Evolutionary conservation across 2,888 invertebrate genomes (phyloP).

Genomic region (Acanthosepion pharaonis): DNA sequence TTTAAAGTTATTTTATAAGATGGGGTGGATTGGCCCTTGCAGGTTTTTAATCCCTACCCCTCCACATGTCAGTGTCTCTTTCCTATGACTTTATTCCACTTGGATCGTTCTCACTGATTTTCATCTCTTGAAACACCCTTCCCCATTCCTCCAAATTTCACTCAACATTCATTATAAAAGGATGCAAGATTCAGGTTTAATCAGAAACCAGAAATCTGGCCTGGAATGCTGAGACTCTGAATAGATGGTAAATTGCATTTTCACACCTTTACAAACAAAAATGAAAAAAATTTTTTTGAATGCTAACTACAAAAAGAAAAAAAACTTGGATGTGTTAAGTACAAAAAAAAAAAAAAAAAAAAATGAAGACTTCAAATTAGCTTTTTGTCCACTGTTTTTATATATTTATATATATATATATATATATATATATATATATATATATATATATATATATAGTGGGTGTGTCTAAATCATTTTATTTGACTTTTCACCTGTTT

Average conservation of each 20-base stretch:
- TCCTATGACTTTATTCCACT: background rate
- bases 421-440: background rate
- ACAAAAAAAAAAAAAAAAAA: background rate
- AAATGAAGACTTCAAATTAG: background rate
- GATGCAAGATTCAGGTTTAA: background rate
- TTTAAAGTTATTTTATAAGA: background rate
- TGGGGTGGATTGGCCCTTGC: background rate
- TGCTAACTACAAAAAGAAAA: background rate
- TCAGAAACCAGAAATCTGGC: background rate
- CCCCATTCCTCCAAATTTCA: background rate
- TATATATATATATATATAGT: background rate
- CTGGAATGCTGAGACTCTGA: background rate
- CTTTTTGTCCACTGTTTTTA: background rate
- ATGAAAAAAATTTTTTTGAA: background rate
- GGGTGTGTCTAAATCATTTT: background rate
- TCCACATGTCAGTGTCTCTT: background rate
- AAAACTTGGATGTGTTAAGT: background rate
- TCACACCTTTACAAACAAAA: background rate
- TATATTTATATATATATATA: background rate
- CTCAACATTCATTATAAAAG: background rate
- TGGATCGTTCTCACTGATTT: background rate
- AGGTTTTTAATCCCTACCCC: background rate
- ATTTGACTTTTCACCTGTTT: background rate
- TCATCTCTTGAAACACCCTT: background rate
- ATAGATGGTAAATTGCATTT: background rate